Evolutionary conservation across 2,113 vertebrate genomes (phyloP), one percentile per base, ranked within the genome.

Genomic region (Paracanthobrama guichenoti): DNA sequence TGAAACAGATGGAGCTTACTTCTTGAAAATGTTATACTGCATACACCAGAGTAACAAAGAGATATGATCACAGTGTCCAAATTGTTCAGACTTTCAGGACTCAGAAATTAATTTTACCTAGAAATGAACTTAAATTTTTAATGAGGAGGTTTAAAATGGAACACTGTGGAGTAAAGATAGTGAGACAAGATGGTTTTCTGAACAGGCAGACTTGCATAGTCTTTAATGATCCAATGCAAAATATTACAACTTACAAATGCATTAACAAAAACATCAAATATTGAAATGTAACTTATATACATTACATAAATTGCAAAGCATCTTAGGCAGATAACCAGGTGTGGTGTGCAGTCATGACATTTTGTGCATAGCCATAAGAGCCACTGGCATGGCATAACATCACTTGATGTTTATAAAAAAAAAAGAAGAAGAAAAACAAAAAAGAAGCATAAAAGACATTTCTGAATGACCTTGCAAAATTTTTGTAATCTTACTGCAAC

Each of bases 191-290:
- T 53, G 14, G 18, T 42, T 69, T 59, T 60, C 24, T 75, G 20
- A 85, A 85, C 10, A 79, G 14, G 44, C 86, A 82, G 69, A 75
- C 11, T 55, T 85, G 83, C 83, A 79, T 84, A 78, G 69, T 80
- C 31, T 81, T 78, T 84, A 86, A 82, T 86, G 53, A 11, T 60
- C 59, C 31, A 66, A 74, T 83, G 55, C 39, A 84, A 85, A 85
- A 79, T 62, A 46, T 31, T 20, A 72, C n/a, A 80, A 31, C 78
- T 55, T 85, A 46, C 42, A 85, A 85, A 86, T 62, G 67, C 62
- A 50, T 72, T 79, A 64, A 59, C 74, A 86, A 87, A 84, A 84
- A 55, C 62, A 39, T 53, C 55, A 71, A 59, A 57, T 66, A n/a
- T 73, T 39, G 9, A 79, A 82, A 57, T 83, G 60, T 71, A 35